Evolutionary conservation across 2,797 vertebrate genomes (phyloP), one percentile per base, ranked within the genome.

Genomic region (Clarias laeviceps): DNA sequence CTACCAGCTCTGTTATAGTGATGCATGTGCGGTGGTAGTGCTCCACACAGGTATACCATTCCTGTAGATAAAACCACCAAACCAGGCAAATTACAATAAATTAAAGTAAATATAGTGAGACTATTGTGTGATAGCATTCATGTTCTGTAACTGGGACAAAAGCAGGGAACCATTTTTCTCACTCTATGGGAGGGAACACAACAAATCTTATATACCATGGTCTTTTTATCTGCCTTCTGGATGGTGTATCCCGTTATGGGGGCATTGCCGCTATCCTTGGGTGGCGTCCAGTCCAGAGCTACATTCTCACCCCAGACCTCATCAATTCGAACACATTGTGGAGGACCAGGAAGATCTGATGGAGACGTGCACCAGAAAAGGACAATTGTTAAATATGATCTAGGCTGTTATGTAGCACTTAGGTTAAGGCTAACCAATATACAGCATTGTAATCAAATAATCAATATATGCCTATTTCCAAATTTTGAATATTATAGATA

Each of bases 201-300:
- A 1, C 50, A 34, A 34, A 69, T 50, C 12, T 59, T 40, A 82
- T 85, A 15, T 91, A 99, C 98, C 98, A 99, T 99, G 68, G 98
- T 99, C 92, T 99, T 99, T 90, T 98, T 99, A 91, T 99, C 98
- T 37, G 98, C 98, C 94, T 99, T 99, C 93, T 99, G 98, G 92
- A 99, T 98, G 4, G 98, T 99, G 90, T 99, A 99, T 80, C 98
- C 98, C 34, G 94, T 98, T 87, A 99, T 99, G 77, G 96, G 95
- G 20, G 97, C 96, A n/a, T 99, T 99, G 66, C 98, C 98, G 2
- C 93, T 96, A 90, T 99, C 97, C 87, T 95, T 97, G 1, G 98
- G 98, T 61, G 96, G 97, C 34, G 93, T 96, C 98, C 98, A 99
- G n/a, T 95, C 94, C 72, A 99, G 94, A 89, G 97, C 97, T 57